Conservation (phyloP, 2,888 invertebrate species). For the Cynaeus angustus region DNA sequence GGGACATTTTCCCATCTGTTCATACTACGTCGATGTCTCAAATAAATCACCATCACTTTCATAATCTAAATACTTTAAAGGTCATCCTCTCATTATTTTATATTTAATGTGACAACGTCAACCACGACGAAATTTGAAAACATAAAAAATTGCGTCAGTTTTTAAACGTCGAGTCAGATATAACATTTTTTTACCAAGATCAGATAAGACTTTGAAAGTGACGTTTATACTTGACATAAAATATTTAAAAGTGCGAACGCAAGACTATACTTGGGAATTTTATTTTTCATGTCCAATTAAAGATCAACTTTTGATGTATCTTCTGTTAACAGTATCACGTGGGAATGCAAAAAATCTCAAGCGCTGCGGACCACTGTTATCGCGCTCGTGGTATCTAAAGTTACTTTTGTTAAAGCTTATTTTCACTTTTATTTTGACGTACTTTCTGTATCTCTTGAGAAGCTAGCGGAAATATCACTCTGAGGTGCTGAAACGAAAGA, state of each 20-base stretch:
- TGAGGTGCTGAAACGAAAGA: no score
- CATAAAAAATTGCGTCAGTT: conserved; percentile 35
- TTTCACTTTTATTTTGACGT: no score
- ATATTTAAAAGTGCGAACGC: conserved; percentile 20
- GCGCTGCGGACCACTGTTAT: conserved; percentile 38
- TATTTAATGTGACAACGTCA: conserved; percentile 40
- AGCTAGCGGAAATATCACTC: no score
- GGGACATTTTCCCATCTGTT: conserved; percentile 26
- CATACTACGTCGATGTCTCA: conserved; percentile 11
- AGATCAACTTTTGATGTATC: conserved; percentile 44
- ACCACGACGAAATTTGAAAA: conserved; percentile 32
- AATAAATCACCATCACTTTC: conserved; percentile 47
- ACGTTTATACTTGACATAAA: conserved; percentile 35
- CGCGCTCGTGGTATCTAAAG: conserved; percentile 37
- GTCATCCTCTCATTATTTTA: conserved; percentile 43
- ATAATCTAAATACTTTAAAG: conserved; percentile 39
- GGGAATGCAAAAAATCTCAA: conserved; percentile 45
- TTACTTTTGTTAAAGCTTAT: no score
- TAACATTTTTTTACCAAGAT: conserved; percentile 40
- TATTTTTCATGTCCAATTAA: conserved; percentile 27
- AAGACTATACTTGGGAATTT: conserved; percentile 5
- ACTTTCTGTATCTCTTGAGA: no score
- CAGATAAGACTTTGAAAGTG: conserved; percentile 43
- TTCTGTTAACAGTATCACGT: conserved; percentile 47
- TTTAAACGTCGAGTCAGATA: conserved; percentile 36